Base-by-base conservation (phyloP, 2,888 invertebrate genomes). In the Lacanobia wlatinum region DNA sequence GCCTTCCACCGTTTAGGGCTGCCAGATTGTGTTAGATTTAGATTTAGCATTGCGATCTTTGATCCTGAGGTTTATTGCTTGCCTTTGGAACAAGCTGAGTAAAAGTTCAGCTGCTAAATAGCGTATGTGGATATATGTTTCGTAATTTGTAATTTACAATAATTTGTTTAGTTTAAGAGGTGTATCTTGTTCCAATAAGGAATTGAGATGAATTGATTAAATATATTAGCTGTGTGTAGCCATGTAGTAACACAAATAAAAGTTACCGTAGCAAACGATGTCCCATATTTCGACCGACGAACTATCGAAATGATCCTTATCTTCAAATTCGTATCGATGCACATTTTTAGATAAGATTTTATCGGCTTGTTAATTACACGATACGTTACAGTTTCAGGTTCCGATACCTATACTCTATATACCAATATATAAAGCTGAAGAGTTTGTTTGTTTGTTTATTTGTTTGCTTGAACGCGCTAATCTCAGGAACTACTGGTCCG, bases 1-100 rank as follows among this genome's bases (percentile, higher is more conserved):
- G 94, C 94, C 93, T 94, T 90, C 88, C 82, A 82, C 82, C 86
- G 84, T 76, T 60, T 90, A 96, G 95, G 96, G 95, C 64, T 95
- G 94, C 21, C 89, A 79, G 83, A 72, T 70, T 63, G 75, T 71
- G 74, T 74, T 78, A 73, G 69, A 82, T 76, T 80, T 73, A 81
- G 69, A 80, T 82, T 82, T 82, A 82, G 63, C 28, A 50, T 78
- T 82, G 60, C 76, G 76, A 76, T 80, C 80, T 79, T 80, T 79
- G 80, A 79, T 76, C 81, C 21, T 76, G 0, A 52, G 50, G 50
- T 80, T 82, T 78, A 82, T 82, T 77, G 55, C 81, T 16, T 56
- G 18, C 43, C 52, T 65, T 70, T 18, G n/a, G 18, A 75, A 66
- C 40, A 52, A 67, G 58, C 28, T 52, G 23, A 52, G 74, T 60